phyloP scores from a whole-genome alignment of 2,113 vertebrate species.

The Neomonachus schauinslandi region DNA sequence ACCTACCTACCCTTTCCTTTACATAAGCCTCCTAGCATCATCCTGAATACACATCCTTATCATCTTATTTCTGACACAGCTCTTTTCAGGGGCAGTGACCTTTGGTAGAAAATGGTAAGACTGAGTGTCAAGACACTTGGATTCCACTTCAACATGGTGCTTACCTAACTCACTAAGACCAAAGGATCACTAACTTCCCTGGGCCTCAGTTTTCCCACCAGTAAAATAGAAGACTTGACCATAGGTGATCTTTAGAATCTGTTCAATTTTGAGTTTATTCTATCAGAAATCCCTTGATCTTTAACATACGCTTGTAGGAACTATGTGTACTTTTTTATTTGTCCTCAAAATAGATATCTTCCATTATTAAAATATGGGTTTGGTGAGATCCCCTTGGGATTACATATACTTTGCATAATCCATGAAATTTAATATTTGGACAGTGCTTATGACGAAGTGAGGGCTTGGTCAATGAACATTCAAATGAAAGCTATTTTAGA shows the following conservation, averaged over 20 bases:
- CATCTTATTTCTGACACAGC: neutral
- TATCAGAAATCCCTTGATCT: neutral
- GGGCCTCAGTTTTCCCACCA: neutral
- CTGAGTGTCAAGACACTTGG: neutral
- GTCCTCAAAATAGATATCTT: neutral
- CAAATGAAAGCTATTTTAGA: neutral
- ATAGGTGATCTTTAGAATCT: neutral
- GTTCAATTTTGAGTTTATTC: neutral
- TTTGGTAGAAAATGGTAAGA: neutral
- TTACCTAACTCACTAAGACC: neutral
- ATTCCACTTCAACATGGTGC: neutral
- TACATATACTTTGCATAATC: constrained; percentile 33
- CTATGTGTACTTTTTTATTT: constrained; percentile 14
- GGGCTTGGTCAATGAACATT: neutral
- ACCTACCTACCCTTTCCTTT: neutral
- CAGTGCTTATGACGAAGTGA: neutral
- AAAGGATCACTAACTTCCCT: neutral
- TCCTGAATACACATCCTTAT: neutral
- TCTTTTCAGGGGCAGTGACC: neutral
- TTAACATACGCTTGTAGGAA: neutral
- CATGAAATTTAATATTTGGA: constrained; percentile 34
- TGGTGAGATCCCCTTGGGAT: neutral
- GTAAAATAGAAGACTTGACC: neutral
- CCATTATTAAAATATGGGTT: neutral
- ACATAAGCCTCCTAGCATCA: neutral